Evolutionary conservation across 2,888 invertebrate genomes (phyloP), one percentile per base, ranked within the genome.

Genomic region (Anorthoa munda): DNA sequence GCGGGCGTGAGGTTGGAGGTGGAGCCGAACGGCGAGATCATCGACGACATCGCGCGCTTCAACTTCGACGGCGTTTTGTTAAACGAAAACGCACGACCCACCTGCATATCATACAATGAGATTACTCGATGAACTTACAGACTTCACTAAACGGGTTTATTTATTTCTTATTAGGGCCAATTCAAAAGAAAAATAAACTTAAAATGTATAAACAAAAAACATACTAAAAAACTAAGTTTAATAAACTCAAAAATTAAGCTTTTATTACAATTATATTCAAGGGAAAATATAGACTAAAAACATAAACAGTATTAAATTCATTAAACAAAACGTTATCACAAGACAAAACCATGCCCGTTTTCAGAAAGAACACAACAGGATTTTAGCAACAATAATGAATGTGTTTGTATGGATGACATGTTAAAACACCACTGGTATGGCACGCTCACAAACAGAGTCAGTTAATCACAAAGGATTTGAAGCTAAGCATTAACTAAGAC

Each of bases 11-110:
- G 96, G 90, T 98, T 98, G 84, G 98, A 98, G 66, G 98, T 98
- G 92, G 98, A 98, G 87, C 98, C 98, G 94, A 98, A 98, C 17
- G 99, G 99, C 77, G 98, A 98, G 97, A 99, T 99, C 98, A 99
- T 98, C 59, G 99, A 98, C 26, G 99, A 99, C 94, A 99, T 98
- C 48, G 99, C 99, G 74, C 99, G 97, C 95, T 99, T 99, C 89
- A 99, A 95, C 94, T 98, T 99, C 83, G 98, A 98, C 66, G 99
- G 99, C 46, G 99, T 99, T 95, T 99, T 99, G 95, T 99, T 99
- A 95, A 99, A 99, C 83, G 99, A 99, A 91, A 99, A 98, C 84
- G 99, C 99, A 86, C 99, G 97, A 68, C 99, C 99, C 86, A 99
- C 99, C 97, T 97, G 56, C 55, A 86, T 72, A 71, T 59, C 60